These are phyloP conservation scores for Maniola jurtina DNA, from an alignment of 1,140 invertebrate species.

Conservation along the genomic window DNA sequence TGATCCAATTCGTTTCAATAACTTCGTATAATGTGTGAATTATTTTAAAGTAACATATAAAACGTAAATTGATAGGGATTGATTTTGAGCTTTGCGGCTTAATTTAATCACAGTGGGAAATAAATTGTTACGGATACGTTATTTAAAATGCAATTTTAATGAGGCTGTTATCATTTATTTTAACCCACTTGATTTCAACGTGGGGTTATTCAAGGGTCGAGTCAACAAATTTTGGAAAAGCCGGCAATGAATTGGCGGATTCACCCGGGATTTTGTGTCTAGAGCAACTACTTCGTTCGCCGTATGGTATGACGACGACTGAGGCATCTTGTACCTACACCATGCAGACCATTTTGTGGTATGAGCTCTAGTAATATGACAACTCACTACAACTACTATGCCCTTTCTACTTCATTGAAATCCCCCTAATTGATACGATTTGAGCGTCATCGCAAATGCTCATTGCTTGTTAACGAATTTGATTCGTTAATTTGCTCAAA, in stretches of 20 bases:
- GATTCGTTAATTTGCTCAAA: conserved; percentile 36
- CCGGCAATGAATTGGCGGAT: no score
- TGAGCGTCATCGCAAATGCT: conserved; percentile 49
- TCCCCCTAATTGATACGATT: conserved; percentile 67
- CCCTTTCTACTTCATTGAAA: conserved; percentile 24
- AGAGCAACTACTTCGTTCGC: no score
- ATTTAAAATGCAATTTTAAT: background rate
- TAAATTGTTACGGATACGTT: background rate
- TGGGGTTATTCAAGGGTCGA: no score
- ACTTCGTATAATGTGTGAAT: conserved; percentile 4
- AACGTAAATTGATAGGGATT: conserved; percentile 1
- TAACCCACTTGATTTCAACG: no score
- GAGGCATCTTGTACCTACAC: no score
- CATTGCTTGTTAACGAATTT: conserved; percentile 44
- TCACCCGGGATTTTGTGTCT: no score
- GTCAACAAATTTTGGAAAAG: no score
- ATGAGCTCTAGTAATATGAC: no score
- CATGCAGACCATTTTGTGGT: no score
- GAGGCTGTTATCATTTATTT: no score
- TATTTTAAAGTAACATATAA: background rate
- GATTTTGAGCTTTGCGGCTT: background rate
- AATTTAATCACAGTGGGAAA: background rate
- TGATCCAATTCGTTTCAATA: conserved; percentile 1
- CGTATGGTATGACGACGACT: no score
- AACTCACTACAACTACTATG: no score